A percentile compares a stretch with the other conserved stretches of the same genome.
These are phyloP conservation scores for Helogale parvula DNA, from an alignment of 2,113 vertebrate genomes.

Conservation along the genomic window DNA sequence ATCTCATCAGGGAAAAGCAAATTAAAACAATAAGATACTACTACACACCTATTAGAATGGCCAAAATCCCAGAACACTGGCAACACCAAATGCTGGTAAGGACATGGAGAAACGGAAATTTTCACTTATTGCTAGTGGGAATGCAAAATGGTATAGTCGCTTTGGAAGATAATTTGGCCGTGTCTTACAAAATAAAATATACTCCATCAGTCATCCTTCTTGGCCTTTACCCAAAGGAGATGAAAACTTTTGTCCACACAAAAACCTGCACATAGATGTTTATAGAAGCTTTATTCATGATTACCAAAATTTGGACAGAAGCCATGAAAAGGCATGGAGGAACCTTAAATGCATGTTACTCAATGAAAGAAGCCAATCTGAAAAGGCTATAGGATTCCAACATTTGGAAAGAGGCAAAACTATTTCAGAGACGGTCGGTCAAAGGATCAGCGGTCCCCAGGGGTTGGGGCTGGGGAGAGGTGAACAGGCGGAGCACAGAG, in stretches of 20 bases:
- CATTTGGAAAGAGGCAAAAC: not conserved
- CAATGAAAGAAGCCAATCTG: not conserved
- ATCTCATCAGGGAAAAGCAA: not conserved
- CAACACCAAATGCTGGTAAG: not conserved
- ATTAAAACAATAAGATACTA: not conserved
- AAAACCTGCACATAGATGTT: not conserved
- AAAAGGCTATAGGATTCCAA: not conserved
- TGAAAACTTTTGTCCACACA: not conserved
- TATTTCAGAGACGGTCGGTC: not conserved
- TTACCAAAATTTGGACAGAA: not conserved
- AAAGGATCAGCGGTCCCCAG: not conserved
- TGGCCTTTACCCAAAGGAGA: not conserved
- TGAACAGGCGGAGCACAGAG: not conserved
- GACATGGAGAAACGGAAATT: not conserved
- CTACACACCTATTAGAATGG: not conserved
- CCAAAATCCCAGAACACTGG: not conserved
- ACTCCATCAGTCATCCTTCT: not conserved
- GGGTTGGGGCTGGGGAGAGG: no score
- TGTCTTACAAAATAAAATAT: not conserved
- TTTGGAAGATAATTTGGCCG: not conserved
- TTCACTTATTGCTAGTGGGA: not conserved
- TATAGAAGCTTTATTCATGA: not conserved
- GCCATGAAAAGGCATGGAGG: not conserved
- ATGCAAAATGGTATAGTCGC: not conserved
- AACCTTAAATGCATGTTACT: not conserved